phyloP scores from a whole-genome alignment of 2,888 invertebrate genomes.

The Augiades crinisus region DNA sequence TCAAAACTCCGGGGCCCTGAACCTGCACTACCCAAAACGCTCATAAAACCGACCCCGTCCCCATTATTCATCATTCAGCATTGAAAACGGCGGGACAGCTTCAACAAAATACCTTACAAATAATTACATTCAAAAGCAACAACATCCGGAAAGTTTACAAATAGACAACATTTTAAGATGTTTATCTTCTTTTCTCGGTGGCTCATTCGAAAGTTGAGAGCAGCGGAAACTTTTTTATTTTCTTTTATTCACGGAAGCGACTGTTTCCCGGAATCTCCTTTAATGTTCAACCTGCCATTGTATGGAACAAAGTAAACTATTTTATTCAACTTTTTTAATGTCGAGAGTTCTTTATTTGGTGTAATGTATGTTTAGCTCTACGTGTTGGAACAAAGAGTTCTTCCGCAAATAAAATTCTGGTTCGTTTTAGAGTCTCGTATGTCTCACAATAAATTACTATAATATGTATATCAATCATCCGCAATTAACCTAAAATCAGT shows the following conservation, averaged over 20 bases:
- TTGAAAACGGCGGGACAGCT: not conserved
- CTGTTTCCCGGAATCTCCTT: constrained; percentile 13
- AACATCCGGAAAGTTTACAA: constrained; percentile 21
- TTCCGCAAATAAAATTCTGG: no score
- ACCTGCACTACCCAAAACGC: no score
- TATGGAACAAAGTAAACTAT: constrained; percentile 20
- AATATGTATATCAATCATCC: no score
- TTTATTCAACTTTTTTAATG: constrained; percentile 19
- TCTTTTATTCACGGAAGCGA: constrained; percentile 13
- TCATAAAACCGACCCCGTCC: no score
- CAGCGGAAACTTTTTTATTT: constrained; percentile 17
- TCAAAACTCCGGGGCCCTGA: no score
- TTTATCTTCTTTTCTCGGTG: constrained; percentile 24
- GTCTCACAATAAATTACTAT: no score
- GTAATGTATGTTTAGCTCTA: not conserved
- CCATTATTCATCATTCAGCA: not conserved
- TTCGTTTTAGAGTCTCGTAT: no score
- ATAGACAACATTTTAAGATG: constrained; percentile 26
- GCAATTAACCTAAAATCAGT: no score
- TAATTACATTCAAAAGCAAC: constrained; percentile 23
- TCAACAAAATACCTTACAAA: constrained; percentile 16
- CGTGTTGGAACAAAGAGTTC: no score
- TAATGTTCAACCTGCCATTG: constrained; percentile 22
- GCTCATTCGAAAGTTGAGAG: constrained; percentile 22
- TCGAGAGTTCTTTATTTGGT: constrained; percentile 1